Evolutionary conservation across 35 echinoderm and acorn worm genomes (phyloP), one percentile per base, ranked within the genome.

Genomic region (Hemicentrotus pulcherrimus): DNA sequence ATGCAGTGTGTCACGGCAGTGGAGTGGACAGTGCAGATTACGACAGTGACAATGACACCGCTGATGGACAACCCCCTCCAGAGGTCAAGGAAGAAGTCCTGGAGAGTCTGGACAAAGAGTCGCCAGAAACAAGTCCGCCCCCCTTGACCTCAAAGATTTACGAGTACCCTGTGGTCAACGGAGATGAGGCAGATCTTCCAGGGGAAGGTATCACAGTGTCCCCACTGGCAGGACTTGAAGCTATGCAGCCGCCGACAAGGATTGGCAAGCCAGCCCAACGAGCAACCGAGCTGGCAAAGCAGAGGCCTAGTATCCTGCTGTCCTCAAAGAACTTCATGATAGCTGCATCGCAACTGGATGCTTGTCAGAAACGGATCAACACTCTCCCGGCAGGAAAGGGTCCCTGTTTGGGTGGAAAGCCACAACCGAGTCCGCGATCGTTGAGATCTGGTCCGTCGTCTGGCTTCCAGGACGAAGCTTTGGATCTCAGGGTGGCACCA

Each of bases 401-500:
- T 47, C 47, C 32, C 28, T 31, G n/a, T 58, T 58, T 55, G 48
- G 46, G 52, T 8, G 46, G 86, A 12, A 87, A 31, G 70, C 87
- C 87, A 15, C 96, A 47, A 65, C 32, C 94, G 9, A 45, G 85
- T 35, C 92, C 86, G 22, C 85, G 85, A 48, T 93, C 48, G 0
- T 46, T 13, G 9, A 93, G 48, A 93, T 93, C 30, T 11, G 13
- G 30, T 58, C 8, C 88, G 19, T 48, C 91, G 13, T 22, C 91
- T 50, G 14, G n/a, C 46, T 47, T 50, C 14, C 96, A 96, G 46
- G 94, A 96, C 33, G 94, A 96, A 85, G 96, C 96, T 59, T 59
- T 96, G 31, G 96, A 96, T 58, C 88, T 96, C 47, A 46, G 96
- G 45, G 94, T 96, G 15, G 85, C 24, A 58, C 46, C n/a, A 4